A percentile compares a stretch with the other conserved stretches of the same genome.
Evolutionary conservation across 2,797 vertebrate species (phyloP).

Genomic region (Cynopterus sphinx): DNA sequence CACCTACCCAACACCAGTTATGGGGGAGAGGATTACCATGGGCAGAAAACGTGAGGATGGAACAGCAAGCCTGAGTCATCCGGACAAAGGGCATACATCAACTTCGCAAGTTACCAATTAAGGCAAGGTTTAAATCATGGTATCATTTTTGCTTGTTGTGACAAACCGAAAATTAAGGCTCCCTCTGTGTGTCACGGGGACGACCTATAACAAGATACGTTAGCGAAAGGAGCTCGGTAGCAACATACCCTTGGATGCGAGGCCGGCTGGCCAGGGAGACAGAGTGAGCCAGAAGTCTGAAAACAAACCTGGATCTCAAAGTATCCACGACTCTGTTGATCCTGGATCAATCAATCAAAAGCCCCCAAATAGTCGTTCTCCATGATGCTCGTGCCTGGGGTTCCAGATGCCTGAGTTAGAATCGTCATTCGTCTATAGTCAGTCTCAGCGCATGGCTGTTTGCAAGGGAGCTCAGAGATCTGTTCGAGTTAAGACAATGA

Average conservation of each 20-base stretch:
- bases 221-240: slow-evolving; percentile 2
- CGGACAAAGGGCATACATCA: slow-evolving; percentile 66
- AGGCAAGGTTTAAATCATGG: slow-evolving; percentile 49
- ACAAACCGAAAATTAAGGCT: slow-evolving; percentile 60
- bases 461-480: not conserved
- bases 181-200: slow-evolving; percentile 23
- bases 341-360: not conserved
- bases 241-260: not conserved
- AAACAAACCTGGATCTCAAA: slow-evolving; percentile 46
- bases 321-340: not conserved
- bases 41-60: not conserved
- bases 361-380: not conserved
- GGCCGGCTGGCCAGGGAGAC: not conserved
- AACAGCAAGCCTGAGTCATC: slow-evolving; percentile 55
- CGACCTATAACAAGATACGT: not conserved
- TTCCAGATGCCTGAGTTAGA: not conserved
- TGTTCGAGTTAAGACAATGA: not conserved
- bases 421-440: not conserved
- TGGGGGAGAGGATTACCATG: slow-evolving; percentile 51
- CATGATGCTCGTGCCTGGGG: not conserved
- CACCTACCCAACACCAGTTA: slow-evolving; percentile 68
- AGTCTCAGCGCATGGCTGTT: not conserved
- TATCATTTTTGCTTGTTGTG: not conserved
- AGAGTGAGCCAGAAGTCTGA: slow-evolving; percentile 51
- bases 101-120: slow-evolving; percentile 66